Conservation (phyloP, 2,888 invertebrate species). For the Oligia latruncula region DNA sequence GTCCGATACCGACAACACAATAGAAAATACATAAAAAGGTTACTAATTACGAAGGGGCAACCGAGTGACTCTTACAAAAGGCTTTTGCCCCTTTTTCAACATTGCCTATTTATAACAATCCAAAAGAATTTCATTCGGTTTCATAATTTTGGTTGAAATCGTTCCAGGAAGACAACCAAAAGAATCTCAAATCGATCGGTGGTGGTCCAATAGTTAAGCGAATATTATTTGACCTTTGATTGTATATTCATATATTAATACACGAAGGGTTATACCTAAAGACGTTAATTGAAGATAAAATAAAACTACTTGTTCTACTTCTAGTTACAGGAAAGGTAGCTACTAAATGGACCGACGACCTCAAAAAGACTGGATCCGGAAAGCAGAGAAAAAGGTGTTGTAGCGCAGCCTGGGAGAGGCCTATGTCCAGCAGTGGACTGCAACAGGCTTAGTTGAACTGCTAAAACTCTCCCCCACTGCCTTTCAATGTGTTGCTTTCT, state of each 20-base stretch:
- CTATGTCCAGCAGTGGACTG: too few relatives aligned
- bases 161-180: conserved; percentile 12
- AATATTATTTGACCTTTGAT: background rate
- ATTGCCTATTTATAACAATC: conserved; percentile 61
- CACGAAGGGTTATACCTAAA: too few relatives aligned
- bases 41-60: conserved; percentile 51
- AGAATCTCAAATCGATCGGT: conserved; percentile 16
- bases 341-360: too few relatives aligned
- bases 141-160: conserved; percentile 62
- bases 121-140: conserved; percentile 63
- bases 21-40: conserved; percentile 33
- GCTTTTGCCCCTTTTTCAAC: conserved; percentile 33
- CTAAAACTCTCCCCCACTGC: too few relatives aligned
- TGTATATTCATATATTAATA: background rate
- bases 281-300: too few relatives aligned
- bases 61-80: conserved; percentile 44
- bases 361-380: too few relatives aligned
- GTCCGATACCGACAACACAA: background rate
- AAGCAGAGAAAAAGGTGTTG: too few relatives aligned
- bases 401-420: too few relatives aligned
- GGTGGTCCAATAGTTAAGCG: conserved; percentile 1
- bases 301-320: too few relatives aligned
- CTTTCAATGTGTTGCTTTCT: background rate
- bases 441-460: too few relatives aligned
- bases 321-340: too few relatives aligned